Evolutionary conservation across 1,140 invertebrate species (phyloP), one percentile per base, ranked within the genome.

Genomic region (Drosophila oshimai): DNA sequence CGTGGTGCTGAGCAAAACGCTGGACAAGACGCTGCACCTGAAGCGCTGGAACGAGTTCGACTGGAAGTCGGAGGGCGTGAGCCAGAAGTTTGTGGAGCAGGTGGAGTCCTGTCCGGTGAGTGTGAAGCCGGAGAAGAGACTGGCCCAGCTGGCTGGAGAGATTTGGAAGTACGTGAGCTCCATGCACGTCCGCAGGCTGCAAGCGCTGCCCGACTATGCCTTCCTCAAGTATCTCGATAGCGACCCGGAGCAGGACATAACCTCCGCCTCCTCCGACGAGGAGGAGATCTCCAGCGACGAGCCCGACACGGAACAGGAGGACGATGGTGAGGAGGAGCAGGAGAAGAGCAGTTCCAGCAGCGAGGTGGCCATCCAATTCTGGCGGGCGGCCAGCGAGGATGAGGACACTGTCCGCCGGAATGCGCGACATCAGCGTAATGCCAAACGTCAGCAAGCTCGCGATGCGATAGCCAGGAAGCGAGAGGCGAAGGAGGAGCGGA

Each of bases 11-110:
- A 33, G 47, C 18, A 81, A 84, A 5, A 53, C 33, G 5, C 6
- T 53, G 9, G 67, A 81, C 31, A 45, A 53, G 12, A 31, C 55
- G 15, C 24, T 75, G 29, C 68, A 57, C 33, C 22, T 45, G 0
- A 67, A 65, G 9, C 65, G 50, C n/a, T 36, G 37, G 28, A 18
- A 61, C 20, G 65, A 75, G 13, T 70, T 62, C 26, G 67, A 81
- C 13, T 86, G 80, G 80, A 71, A 69, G 33, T 46, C 65, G 31
- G 45, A 72, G 13, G 80, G 77, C 4, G 31, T 81, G 2, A 78
- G 74, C n/a, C 34, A 76, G 3, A 84, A 84, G 51, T 72, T 68
- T 20, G 74, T 78, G 6, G 77, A 84, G 34, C 44, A 69, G 20
- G 61, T 78, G 0, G 80, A 86, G 22, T 2, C 22, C 4, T 62